Percentiles rank a stretch among this genome's conserved stretches.
These are phyloP conservation scores for Belonocnema kinseyi DNA, from an alignment of 1,140 invertebrate species.

Conservation along the genomic window DNA sequence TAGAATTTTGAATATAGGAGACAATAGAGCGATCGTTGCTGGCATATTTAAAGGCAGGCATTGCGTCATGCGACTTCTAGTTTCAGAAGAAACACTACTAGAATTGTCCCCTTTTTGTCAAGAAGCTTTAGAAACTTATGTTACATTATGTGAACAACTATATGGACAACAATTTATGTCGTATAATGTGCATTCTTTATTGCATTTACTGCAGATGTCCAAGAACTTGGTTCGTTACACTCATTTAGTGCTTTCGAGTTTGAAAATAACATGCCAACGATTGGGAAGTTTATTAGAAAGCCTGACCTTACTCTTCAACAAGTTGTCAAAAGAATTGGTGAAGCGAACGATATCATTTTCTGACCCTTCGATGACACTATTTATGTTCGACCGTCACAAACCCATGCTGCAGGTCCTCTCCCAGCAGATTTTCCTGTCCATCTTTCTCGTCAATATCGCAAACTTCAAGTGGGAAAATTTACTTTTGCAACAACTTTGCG, in stretches of 20 bases:
- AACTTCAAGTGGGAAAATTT: constrained; percentile 4
- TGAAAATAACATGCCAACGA: constrained; percentile 42
- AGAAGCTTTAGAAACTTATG: neutral
- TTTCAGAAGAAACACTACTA: too few species aligned
- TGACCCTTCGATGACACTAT: neutral
- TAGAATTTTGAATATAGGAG: neutral
- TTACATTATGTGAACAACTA: neutral
- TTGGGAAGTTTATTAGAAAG: neutral
- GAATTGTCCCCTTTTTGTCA: constrained; percentile 44
- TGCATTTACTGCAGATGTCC: constrained; percentile 35
- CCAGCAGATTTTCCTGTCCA: neutral
- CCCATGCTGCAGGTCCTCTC: neutral
- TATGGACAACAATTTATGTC: constrained; percentile 36
- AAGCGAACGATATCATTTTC: neutral
- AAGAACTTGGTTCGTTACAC: constrained; percentile 33
- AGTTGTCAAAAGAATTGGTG: neutral
- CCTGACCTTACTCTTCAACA: constrained; percentile 9
- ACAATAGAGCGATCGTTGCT: neutral
- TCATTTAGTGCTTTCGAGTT: constrained; percentile 41
- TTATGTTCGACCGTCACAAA: neutral
- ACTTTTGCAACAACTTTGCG: neutral
- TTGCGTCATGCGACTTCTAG: neutral
- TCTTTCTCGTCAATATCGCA: neutral
- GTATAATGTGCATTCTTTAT: constrained; percentile 44
- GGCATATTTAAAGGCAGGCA: neutral